Evolutionary conservation across 2,113 vertebrate species (phyloP).

Genomic region (Labeo catla): DNA sequence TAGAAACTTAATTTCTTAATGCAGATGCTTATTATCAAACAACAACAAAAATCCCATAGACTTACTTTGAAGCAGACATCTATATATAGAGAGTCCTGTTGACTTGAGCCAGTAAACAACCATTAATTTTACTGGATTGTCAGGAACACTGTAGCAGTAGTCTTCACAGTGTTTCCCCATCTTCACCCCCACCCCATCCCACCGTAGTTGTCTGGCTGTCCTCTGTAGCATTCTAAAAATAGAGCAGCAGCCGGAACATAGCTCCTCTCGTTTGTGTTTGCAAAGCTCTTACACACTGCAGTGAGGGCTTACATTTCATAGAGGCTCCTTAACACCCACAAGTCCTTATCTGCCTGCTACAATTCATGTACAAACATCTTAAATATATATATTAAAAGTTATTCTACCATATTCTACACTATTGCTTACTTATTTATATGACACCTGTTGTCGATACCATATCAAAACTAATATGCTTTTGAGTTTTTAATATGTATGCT

Average conservation of each 20-base stretch:
- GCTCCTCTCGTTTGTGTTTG: constrained; percentile 23
- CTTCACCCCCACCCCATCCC: background rate
- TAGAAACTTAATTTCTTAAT: constrained; percentile 25
- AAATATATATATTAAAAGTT: background rate
- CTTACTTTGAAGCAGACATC: background rate
- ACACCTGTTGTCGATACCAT: background rate
- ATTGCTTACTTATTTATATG: background rate
- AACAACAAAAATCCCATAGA: background rate
- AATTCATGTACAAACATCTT: background rate
- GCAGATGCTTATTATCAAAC: background rate
- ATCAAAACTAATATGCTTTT: background rate
- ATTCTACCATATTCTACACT: too few species aligned
- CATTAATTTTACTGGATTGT: background rate
- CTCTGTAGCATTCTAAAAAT: constrained; percentile 56
- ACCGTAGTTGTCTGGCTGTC: constrained; percentile 46
- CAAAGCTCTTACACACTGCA: constrained; percentile 26
- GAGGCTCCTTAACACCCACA: background rate
- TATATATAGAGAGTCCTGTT: background rate
- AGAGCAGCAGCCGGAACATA: constrained; percentile 47
- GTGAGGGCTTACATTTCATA: background rate
- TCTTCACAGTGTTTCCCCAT: background rate
- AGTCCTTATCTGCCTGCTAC: background rate
- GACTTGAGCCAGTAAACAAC: background rate
- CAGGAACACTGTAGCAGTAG: background rate
- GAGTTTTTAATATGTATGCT: background rate